A percentile compares a stretch with the other conserved stretches of the same genome.
phyloP scores from a whole-genome alignment of 2,113 vertebrate genomes.

The Helogale parvula region DNA sequence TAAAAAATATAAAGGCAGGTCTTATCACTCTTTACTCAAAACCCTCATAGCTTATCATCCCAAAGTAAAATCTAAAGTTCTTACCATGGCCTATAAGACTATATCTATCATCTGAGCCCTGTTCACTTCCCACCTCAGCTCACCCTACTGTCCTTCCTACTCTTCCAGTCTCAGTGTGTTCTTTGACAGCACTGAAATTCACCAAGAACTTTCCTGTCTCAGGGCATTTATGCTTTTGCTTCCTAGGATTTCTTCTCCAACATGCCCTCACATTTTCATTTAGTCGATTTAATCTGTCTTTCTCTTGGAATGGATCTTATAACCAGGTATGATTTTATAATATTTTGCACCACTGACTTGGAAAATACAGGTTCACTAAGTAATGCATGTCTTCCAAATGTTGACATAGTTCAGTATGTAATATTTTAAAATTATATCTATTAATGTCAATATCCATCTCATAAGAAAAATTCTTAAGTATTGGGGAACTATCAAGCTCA shows the following conservation, averaged over 20 bases:
- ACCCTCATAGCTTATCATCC: background rate
- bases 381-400: background rate
- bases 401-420: background rate
- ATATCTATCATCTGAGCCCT: background rate
- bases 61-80: background rate
- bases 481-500: background rate
- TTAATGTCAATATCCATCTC: background rate
- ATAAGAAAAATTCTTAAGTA: background rate
- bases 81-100: background rate
- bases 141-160: background rate
- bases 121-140: background rate
- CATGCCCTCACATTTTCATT: background rate
- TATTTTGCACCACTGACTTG: background rate
- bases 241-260: background rate
- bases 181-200: background rate
- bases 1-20: background rate
- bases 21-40: background rate
- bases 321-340: background rate
- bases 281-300: background rate
- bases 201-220: background rate
- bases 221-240: background rate
- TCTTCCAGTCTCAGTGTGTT: background rate
- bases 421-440: background rate
- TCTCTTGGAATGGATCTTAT: background rate
- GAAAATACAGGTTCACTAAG: background rate